phyloP scores from a whole-genome alignment of 2,113 vertebrate genomes.

The Porphyrio hochstetteri region DNA sequence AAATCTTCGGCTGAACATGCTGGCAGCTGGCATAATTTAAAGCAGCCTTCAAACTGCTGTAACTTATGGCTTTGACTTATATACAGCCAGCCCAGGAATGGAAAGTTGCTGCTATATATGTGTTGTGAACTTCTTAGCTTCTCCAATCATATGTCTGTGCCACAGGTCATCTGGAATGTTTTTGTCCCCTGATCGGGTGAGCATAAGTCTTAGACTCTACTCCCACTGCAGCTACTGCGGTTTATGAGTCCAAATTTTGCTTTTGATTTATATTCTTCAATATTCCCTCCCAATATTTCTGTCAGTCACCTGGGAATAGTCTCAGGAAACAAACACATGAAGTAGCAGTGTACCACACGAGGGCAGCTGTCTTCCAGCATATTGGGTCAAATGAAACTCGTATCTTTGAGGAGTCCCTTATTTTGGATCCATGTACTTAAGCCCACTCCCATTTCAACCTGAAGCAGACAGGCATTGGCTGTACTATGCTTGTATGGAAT shows the following conservation, averaged over 20 bases:
- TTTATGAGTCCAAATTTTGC: not conserved
- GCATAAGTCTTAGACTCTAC: not conserved
- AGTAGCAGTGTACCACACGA: not conserved
- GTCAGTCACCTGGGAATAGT: not conserved
- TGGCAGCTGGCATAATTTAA: not conserved
- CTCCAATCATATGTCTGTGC: not conserved
- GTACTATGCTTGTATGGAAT: not conserved
- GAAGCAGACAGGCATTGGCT: not conserved
- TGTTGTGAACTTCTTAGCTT: not conserved
- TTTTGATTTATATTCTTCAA: constrained; percentile 4
- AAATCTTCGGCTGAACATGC: not conserved
- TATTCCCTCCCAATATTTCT: not conserved
- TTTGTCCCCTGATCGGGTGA: not conserved
- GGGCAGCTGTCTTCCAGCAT: not conserved
- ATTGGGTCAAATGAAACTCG: not conserved
- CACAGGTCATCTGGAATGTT: not conserved
- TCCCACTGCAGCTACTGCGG: not conserved
- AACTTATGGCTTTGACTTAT: not conserved
- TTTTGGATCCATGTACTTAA: not conserved
- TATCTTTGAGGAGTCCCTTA: not conserved
- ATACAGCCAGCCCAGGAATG: not conserved
- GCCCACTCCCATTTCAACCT: not conserved
- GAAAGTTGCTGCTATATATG: not conserved
- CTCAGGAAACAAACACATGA: not conserved
- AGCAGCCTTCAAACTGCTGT: not conserved